phyloP scores from a whole-genome alignment of 37 sponge, comb jelly and placozoan species.

The Dysidea cf. avara region DNA sequence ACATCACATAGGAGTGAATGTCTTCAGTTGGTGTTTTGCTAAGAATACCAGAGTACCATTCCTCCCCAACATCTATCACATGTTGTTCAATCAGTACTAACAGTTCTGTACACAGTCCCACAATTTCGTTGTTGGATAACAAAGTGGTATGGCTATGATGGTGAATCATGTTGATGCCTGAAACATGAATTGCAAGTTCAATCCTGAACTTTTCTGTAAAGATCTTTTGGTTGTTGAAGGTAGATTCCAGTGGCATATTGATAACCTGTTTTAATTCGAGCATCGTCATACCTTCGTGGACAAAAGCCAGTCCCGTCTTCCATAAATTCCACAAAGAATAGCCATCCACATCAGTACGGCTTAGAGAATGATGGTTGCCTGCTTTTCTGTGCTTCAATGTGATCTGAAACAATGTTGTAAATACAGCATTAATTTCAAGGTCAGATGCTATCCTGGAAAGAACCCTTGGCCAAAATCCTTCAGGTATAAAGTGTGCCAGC shows the following conservation, averaged over 20 bases:
- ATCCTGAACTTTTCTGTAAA: not conserved
- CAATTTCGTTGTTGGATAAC: not conserved
- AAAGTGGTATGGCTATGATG: too few species aligned
- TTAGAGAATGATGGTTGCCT: too few species aligned
- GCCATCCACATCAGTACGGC: too few species aligned
- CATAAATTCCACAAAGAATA: slow-evolving; percentile 80
- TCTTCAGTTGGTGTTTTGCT: too few species aligned
- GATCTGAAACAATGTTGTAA: too few species aligned
- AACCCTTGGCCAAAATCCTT: slow-evolving; percentile 91
- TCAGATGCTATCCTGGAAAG: slow-evolving; percentile 77
- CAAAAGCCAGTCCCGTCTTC: slow-evolving; percentile 65
- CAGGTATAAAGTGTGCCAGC: slow-evolving; percentile 68
- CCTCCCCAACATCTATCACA: slow-evolving; percentile 52
- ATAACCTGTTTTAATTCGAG: slow-evolving; percentile 55
- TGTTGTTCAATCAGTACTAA: slow-evolving; percentile 70
- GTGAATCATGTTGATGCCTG: too few species aligned
- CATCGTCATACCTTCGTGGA: slow-evolving; percentile 32
- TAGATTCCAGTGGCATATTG: too few species aligned
- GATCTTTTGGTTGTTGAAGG: not conserved
- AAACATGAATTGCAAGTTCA: too few species aligned
- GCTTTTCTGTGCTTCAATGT: too few species aligned
- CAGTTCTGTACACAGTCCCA: slow-evolving; percentile 46
- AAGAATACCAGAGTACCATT: slow-evolving; percentile 73
- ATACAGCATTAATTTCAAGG: slow-evolving; percentile 51
- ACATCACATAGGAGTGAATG: too few species aligned